Base-by-base conservation (phyloP, 2,797 vertebrate genomes). In the Chaunax sp. region DNA sequence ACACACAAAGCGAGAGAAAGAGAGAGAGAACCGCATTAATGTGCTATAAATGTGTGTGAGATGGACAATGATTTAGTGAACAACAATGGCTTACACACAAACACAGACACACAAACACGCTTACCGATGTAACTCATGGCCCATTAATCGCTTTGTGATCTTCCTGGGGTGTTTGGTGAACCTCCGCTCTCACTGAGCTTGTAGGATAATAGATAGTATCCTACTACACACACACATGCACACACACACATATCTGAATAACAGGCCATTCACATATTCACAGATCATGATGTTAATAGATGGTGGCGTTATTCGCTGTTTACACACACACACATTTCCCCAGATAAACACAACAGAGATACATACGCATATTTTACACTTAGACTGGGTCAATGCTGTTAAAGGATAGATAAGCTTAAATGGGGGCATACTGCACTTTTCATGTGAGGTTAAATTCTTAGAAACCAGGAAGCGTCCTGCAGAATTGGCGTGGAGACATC, bases 131-230 rank as follows among this genome's bases (percentile, higher is more conserved):
- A 72, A 62, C 67, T 78, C 53, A 77, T 58, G 54, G 67, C 26
- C 51, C 76, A 77, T 77, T 83, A 75, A 79, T 75, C 20, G 19
- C 59, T 57, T 22, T 51, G 54, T 83, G 80, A 83, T 80, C 80
- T 80, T 76, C 46, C 26, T 43, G 53, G 61, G n/a, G 50, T 67
- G 37, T 66, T 57, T 52, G 16, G 45, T 68, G 80, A 82, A 55
- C 69, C 67, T 23, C 60, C 77, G 54, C 54, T 68, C 62, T 41
- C 55, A 69, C 40, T 75, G 54, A 74, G 25, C 66, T 71, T 45
- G 62, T 19, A 50, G 60, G 30, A 45, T 76, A 78, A 82, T 63
- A 72, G 53, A 64, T 55, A 49, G n/a, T n/a, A n/a, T n/a, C n/a
- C n/a, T 57, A 35, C 41, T 35, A 28, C 26, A 46, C 50, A 41